Evolutionary conservation across 2,888 invertebrate genomes (phyloP), one percentile per base, ranked within the genome.

Genomic region (Sceliomorpha sp.): DNA sequence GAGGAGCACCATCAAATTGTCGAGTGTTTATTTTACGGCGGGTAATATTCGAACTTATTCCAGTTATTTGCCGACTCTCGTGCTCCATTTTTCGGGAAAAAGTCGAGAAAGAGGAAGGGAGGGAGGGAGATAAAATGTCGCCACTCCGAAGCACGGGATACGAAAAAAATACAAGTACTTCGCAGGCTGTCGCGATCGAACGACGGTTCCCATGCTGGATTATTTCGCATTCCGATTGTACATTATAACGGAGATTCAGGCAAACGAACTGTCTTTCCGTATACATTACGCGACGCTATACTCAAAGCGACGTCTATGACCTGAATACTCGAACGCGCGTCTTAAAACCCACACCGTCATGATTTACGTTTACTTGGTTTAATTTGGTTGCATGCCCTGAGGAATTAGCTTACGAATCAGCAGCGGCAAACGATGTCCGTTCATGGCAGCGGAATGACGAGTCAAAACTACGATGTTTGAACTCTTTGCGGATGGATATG

Each of bases 161-260:
- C n/a, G n/a, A n/a, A n/a, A n/a, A n/a, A 24, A 24, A 5, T 24
- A 7, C 4, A 24, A 24, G 7, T 7, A 7, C 7, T 24, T 24
- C 24, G 24, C 24, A 48, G 48, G 42, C 15, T 29, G 44, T 44
- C 44, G 8, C 36, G 27, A 51, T 51, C 51, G 13, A 2, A n/a
- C 29, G 32, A 34, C 32, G 40, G 12, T 51, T 45, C 26, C 26
- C 51, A 39, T 51, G 37, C 50, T 31, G n/a, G 31, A 45, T 45
- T 50, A 60, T 60, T 60, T 51, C 44, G 44, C 51, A 60, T 44
- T 51, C 37, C n/a, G 39, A 51, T 60, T 60, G 24, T 20, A 17
- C 8, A 45, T 45, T 50, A 60, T 50, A 44, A 24, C 7, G 7
- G 24, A 24, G 7, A 7, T 5, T 24, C 24, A 5, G 7, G 24